A percentile compares a stretch with the other conserved stretches of the same genome.
phyloP scores from a whole-genome alignment of 2,797 vertebrate species.

The Clarias pachynema region DNA sequence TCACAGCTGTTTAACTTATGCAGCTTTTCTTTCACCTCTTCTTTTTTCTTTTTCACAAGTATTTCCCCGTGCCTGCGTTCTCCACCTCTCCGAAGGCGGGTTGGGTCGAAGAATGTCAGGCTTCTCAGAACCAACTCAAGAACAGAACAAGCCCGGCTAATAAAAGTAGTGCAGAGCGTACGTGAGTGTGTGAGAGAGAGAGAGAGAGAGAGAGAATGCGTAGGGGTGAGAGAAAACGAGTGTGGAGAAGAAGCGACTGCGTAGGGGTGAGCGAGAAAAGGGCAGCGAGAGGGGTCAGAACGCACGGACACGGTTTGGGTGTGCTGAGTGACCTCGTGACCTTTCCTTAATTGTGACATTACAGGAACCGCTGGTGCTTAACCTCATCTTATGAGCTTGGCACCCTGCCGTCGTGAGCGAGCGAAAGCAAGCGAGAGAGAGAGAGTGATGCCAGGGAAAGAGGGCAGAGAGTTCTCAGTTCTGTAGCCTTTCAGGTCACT shows the following conservation, averaged over 20 bases:
- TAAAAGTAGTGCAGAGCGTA: constrained; percentile 22
- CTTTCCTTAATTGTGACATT: constrained; percentile 59
- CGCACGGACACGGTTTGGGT: constrained; percentile 40
- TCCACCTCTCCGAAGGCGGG: not conserved
- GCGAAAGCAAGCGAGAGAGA: not conserved
- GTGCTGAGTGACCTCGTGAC: constrained; percentile 37
- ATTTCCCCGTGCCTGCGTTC: not conserved
- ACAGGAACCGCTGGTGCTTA: constrained; percentile 49
- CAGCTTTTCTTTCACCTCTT: not conserved
- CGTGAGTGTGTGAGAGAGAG: not conserved
- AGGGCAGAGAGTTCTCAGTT: not conserved
- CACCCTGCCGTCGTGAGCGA: constrained; percentile 6
- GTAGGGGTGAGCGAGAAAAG: constrained; percentile 18
- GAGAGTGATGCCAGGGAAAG: no score
- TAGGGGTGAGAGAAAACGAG: constrained; percentile 33
- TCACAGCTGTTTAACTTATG: constrained; percentile 22
- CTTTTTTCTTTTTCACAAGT: not conserved
- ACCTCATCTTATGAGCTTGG: constrained; percentile 52
- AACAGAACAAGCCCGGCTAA: constrained; percentile 30
- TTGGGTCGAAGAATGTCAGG: constrained; percentile 32
- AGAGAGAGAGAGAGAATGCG: not conserved
- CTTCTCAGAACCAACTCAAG: constrained; percentile 7
- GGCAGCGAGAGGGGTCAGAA: constrained; percentile 24
- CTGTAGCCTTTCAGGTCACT: not conserved
- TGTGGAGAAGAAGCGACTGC: constrained; percentile 15